These are phyloP conservation scores for Holacanthella duospinosa DNA, from an alignment of 2,888 invertebrate species.

Conservation along the genomic window DNA sequence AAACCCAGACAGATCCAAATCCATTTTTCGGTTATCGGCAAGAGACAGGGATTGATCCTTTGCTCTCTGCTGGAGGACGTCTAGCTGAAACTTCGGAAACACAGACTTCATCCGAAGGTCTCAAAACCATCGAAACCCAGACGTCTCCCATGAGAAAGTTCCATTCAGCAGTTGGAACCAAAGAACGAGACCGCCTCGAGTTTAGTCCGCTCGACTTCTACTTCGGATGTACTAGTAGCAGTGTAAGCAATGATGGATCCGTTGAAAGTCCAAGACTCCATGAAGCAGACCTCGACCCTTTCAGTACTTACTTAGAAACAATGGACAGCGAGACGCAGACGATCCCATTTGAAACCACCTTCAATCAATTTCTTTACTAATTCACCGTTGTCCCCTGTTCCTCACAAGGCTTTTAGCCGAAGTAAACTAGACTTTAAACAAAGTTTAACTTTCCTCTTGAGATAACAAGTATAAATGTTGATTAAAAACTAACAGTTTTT, in stretches of 20 bases:
- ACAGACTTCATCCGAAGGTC: too few relatives aligned
- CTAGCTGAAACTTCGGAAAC: not conserved
- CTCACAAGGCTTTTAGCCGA: too few relatives aligned
- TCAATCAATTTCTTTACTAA: not conserved
- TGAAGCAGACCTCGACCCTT: not conserved
- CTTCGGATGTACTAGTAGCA: not conserved
- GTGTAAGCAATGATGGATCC: not conserved
- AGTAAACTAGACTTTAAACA: too few relatives aligned
- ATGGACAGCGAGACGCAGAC: constrained; percentile 31
- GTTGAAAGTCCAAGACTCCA: too few relatives aligned
- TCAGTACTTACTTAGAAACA: constrained; percentile 21
- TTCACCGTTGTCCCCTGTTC: too few relatives aligned
- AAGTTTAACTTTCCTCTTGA: too few relatives aligned
- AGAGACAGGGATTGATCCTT: too few relatives aligned
- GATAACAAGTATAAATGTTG: too few relatives aligned
- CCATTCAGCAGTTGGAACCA: not conserved
- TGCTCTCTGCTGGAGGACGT: not conserved
- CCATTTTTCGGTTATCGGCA: constrained; percentile 10
- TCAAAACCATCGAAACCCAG: constrained; percentile 22
- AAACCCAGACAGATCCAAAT: constrained; percentile 28
- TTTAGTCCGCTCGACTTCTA: not conserved
- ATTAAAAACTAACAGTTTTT: too few relatives aligned
- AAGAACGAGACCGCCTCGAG: not conserved
- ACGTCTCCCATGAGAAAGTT: constrained; percentile 9
- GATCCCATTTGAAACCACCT: not conserved